Conservation (phyloP, 2,888 invertebrate genomes). For the Lordiphosa fenestrarum region DNA sequence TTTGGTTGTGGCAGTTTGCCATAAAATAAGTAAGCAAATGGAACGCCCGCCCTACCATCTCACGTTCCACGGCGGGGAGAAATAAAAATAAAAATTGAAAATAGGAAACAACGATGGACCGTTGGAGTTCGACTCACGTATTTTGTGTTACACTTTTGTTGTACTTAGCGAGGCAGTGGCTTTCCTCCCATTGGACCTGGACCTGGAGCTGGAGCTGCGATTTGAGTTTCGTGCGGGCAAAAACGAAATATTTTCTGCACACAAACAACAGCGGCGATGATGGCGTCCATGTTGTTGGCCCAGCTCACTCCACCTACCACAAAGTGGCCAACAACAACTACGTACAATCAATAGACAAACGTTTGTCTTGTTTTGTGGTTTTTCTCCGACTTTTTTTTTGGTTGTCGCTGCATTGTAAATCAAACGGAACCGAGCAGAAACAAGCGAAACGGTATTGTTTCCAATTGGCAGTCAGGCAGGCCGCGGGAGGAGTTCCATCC, state of each 20-base stretch:
- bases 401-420: constrained; percentile 61
- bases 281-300: constrained; percentile 74
- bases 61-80: constrained; percentile 53
- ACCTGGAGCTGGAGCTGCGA: constrained; percentile 35
- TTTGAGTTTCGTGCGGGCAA: constrained; percentile 55
- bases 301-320: constrained; percentile 72
- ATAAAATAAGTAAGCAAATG: constrained; percentile 61
- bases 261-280: constrained; percentile 50
- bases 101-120: constrained; percentile 30
- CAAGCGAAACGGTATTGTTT: constrained; percentile 74
- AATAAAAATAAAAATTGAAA: constrained; percentile 61
- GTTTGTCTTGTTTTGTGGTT: constrained; percentile 51
- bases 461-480: constrained; percentile 58
- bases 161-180: constrained; percentile 29
- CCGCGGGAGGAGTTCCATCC: constrained; percentile 55
- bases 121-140: constrained; percentile 64
- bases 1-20: constrained; percentile 45
- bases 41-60: constrained; percentile 71
- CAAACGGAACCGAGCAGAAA: constrained; percentile 69
- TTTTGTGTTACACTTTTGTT: constrained; percentile 72
- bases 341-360: constrained; percentile 71
- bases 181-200: constrained; percentile 32
- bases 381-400: constrained; percentile 19
- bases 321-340: constrained; percentile 53
- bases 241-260: constrained; percentile 36